phyloP scores from a whole-genome alignment of 2,113 vertebrate species.

The Semnopithecus entellus region DNA sequence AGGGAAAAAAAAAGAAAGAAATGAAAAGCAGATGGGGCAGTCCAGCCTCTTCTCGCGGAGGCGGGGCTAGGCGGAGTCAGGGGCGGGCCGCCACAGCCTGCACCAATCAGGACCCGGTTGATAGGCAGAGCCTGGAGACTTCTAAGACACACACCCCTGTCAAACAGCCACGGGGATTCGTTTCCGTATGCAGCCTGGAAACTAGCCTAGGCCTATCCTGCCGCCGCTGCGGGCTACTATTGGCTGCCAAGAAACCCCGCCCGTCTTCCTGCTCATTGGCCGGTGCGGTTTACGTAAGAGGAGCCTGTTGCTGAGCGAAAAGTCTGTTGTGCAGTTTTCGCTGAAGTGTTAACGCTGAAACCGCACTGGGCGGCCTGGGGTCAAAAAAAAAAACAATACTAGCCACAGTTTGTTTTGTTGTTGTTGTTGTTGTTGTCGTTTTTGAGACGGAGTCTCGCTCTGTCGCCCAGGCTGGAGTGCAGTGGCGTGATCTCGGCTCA shows the following conservation, averaged over 20 bases:
- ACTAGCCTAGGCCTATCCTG: not conserved
- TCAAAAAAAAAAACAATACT: not conserved
- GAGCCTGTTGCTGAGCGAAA: slow-evolving; percentile 75
- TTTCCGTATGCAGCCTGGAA: slow-evolving; percentile 15
- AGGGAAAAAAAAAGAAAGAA: not conserved
- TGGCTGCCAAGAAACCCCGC: slow-evolving; percentile 45
- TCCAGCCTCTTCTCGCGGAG: not conserved
- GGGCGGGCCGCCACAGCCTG: not conserved
- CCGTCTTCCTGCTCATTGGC: slow-evolving; percentile 52
- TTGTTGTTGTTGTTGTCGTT: too few species aligned
- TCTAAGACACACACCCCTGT: not conserved
- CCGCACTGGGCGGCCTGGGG: not conserved
- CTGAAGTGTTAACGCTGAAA: not conserved
- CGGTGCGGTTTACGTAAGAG: not conserved
- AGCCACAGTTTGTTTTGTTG: not conserved
- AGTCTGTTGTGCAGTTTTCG: not conserved
- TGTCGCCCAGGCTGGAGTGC: too few species aligned
- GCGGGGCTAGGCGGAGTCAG: too few species aligned
- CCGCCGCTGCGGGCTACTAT: slow-evolving; percentile 30
- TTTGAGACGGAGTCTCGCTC: too few species aligned
- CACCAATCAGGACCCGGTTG: slow-evolving; percentile 60
- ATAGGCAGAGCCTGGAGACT: not conserved
- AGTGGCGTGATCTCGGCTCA: too few species aligned
- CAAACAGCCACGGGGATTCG: not conserved
- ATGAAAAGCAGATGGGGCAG: accelerated